phyloP scores from a whole-genome alignment of 2,797 vertebrate genomes.

The Acanthurus tractus region DNA sequence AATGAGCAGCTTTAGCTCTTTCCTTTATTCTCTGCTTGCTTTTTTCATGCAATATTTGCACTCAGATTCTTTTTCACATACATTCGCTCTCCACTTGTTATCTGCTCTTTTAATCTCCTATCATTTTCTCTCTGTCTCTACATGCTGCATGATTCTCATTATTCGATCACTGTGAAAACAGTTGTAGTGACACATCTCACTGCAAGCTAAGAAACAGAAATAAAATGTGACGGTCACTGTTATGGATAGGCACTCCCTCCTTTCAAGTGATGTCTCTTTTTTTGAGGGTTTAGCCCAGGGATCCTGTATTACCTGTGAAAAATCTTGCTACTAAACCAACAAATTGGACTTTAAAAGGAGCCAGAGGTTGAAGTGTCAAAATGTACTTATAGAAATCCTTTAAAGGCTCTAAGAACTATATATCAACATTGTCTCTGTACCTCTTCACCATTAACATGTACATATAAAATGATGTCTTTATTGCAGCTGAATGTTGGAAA shows the following conservation, averaged over 20 bases:
- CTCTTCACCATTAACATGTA: slow-evolving; percentile 41
- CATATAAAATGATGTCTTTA: slow-evolving; percentile 5
- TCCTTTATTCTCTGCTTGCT: slow-evolving; percentile 8
- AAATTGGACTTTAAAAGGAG: slow-evolving; percentile 33
- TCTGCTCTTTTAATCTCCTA: slow-evolving; percentile 12
- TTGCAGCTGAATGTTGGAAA: slow-evolving; percentile 32
- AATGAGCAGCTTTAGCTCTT: slow-evolving; percentile 62
- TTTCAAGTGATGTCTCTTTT: slow-evolving; percentile 1
- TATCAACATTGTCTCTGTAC: background rate
- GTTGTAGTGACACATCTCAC: slow-evolving; percentile 20
- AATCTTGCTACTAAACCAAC: slow-evolving; percentile 19
- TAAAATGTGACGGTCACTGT: slow-evolving; percentile 21
- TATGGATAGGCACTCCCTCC: slow-evolving; percentile 1
- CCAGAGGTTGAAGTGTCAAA: slow-evolving; percentile 9
- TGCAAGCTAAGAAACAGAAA: slow-evolving; percentile 23
- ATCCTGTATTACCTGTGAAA: background rate
- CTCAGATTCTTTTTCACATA: slow-evolving; percentile 30
- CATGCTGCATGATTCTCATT: slow-evolving; percentile 34
- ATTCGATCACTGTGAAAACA: slow-evolving; percentile 8
- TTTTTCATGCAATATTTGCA: slow-evolving; percentile 2
- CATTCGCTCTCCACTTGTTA: slow-evolving; percentile 8
- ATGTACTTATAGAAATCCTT: slow-evolving; percentile 9
- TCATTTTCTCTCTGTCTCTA: background rate
- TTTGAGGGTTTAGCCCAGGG: slow-evolving; percentile 6
- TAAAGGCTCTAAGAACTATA: background rate